These are phyloP conservation scores for Hyposmocoma kahamanoa DNA, from an alignment of 1,140 invertebrate genomes.

Conservation along the genomic window DNA sequence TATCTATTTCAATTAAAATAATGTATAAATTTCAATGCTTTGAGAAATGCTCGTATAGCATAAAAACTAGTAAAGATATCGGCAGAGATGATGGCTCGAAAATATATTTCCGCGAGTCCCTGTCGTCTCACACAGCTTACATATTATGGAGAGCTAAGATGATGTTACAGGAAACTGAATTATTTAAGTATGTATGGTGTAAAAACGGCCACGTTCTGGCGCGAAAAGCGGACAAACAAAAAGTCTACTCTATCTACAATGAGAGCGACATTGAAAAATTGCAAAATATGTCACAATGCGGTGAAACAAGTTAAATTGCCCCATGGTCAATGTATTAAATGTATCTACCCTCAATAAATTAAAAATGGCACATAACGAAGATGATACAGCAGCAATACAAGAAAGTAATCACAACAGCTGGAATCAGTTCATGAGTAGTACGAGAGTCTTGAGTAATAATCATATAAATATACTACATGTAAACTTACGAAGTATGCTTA, in stretches of 20 bases:
- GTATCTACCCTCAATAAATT: background rate
- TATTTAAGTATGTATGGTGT: slow-evolving; percentile 7
- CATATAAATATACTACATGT: background rate
- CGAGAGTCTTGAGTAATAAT: background rate
- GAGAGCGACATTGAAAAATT: background rate
- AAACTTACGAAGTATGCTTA: background rate
- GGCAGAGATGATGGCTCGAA: background rate
- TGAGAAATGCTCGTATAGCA: too few relatives aligned
- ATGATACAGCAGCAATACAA: background rate
- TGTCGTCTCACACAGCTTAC: background rate
- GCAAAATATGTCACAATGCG: background rate
- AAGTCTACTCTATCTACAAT: background rate
- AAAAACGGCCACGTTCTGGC: slow-evolving; percentile 3
- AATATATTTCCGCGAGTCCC: background rate
- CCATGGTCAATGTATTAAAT: background rate
- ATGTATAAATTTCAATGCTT: too few relatives aligned
- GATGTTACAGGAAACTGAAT: background rate
- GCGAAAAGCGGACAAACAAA: background rate
- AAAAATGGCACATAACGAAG: background rate
- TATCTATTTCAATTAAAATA: too few relatives aligned
- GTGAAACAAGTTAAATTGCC: background rate
- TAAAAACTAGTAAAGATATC: background rate
- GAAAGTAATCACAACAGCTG: background rate
- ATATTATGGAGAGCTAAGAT: slow-evolving; percentile 4
- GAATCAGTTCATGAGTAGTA: background rate